phyloP scores from a whole-genome alignment of 2,888 invertebrate genomes.

The Erebia aethiops region DNA sequence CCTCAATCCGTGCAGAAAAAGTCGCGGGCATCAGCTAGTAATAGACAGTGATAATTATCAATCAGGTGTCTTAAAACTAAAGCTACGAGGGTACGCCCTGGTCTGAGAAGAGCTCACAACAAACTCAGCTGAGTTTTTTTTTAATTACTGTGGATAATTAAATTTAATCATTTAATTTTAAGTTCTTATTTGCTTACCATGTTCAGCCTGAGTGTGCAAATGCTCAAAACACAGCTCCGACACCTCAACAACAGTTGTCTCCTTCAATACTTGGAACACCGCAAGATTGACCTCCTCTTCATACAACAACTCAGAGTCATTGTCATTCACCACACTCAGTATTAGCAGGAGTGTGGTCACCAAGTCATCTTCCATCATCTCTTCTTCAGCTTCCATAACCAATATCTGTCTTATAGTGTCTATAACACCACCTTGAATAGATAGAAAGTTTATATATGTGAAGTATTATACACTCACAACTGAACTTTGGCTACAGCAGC shows the following conservation, averaged over 20 bases:
- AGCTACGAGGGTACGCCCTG: no score
- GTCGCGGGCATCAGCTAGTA: no score
- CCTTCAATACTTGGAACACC: constrained; percentile 85
- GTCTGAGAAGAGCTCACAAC: no score
- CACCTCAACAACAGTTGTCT: constrained; percentile 87
- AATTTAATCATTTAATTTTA: background rate
- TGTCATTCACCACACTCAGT: constrained; percentile 85
- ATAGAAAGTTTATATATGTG: background rate
- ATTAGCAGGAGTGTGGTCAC: constrained; percentile 82
- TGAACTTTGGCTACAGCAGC: no score
- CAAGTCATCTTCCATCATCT: constrained; percentile 82
- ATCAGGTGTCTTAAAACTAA: no score
- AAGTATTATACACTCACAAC: no score
- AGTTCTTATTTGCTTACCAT: constrained; percentile 75
- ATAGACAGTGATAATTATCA: no score
- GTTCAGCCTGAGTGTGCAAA: constrained; percentile 89
- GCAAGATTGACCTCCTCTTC: constrained; percentile 80
- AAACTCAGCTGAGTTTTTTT: no score
- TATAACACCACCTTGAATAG: constrained; percentile 67
- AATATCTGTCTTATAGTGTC: constrained; percentile 80
- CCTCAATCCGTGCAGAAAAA: no score
- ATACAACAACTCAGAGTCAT: constrained; percentile 83
- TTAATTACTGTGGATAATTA: no score
- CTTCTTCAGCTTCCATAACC: constrained; percentile 69
- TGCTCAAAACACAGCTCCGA: constrained; percentile 90